Percentiles rank a stretch among this genome's conserved stretches.
phyloP scores from a whole-genome alignment of 64 coral and sea anemone genomes.

The Actinia equina region DNA sequence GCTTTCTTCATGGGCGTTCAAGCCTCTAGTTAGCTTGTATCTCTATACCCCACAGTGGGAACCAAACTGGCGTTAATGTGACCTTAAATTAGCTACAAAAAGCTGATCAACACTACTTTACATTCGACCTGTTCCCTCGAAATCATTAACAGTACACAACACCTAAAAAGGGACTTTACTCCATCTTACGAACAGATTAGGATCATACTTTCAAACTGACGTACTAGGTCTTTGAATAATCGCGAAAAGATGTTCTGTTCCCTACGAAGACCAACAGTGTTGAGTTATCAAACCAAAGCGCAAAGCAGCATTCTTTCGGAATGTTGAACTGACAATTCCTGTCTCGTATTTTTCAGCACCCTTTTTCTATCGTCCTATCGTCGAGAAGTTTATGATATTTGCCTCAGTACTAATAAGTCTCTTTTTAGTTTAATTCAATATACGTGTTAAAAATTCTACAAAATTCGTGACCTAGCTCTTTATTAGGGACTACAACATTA shows the following conservation, averaged over 20 bases:
- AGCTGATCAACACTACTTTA: background rate
- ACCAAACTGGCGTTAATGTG: slow-evolving; percentile 5
- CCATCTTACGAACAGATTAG: background rate
- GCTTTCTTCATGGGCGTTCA: slow-evolving; percentile 1
- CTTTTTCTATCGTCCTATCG: background rate
- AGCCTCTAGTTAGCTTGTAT: background rate
- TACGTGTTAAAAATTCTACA: background rate
- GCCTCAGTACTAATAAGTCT: background rate
- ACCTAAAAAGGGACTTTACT: background rate
- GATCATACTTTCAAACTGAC: background rate
- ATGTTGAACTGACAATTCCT: background rate
- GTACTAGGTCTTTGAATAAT: background rate
- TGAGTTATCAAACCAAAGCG: background rate
- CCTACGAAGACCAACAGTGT: background rate
- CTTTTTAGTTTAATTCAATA: background rate
- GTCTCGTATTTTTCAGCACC: slow-evolving; percentile 12
- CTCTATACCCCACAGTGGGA: slow-evolving; percentile 16
- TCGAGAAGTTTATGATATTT: slow-evolving; percentile 8
- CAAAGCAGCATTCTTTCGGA: background rate
- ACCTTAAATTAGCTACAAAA: slow-evolving; percentile 16
- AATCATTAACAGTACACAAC: background rate
- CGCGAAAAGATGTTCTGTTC: background rate
- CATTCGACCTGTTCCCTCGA: background rate
- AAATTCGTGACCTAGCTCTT: background rate
- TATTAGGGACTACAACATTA: background rate